Evolutionary conservation across 2,888 invertebrate species (phyloP).

Genomic region (Apamea crenata): DNA sequence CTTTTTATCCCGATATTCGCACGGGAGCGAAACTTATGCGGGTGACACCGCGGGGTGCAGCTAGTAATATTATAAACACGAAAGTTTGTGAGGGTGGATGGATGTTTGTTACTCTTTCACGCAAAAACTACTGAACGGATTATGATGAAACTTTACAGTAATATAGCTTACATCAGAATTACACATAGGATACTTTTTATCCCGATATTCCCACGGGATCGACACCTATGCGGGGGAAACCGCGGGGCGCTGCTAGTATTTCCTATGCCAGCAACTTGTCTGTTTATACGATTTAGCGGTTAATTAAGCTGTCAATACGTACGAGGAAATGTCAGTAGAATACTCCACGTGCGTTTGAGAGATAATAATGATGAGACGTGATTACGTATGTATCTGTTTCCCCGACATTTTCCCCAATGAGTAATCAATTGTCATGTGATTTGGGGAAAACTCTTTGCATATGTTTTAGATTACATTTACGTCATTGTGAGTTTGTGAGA

Average conservation of each 20-base stretch:
- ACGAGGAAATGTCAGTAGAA: conserved; percentile 43
- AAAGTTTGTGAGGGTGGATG: no score
- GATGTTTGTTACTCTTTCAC: no score
- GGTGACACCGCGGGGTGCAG: no score
- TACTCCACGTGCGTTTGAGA: conserved; percentile 3
- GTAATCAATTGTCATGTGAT: background rate
- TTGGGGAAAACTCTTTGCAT: background rate
- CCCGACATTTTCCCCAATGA: conserved; percentile 12
- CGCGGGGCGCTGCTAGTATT: background rate
- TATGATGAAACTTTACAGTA: no score
- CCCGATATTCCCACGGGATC: no score
- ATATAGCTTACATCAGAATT: no score
- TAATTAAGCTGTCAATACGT: conserved; percentile 33
- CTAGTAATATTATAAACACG: no score
- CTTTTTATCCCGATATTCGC: no score
- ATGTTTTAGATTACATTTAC: background rate
- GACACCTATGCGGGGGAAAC: no score
- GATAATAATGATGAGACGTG: conserved; percentile 6
- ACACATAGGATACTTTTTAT: no score
- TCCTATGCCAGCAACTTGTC: background rate
- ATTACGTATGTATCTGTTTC: conserved; percentile 12
- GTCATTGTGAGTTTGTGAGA: background rate
- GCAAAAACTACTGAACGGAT: no score
- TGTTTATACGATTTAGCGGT: conserved; percentile 11
- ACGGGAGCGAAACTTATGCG: no score